These are phyloP conservation scores for Battus philenor DNA, from an alignment of 1,140 invertebrate species.

Conservation along the genomic window DNA sequence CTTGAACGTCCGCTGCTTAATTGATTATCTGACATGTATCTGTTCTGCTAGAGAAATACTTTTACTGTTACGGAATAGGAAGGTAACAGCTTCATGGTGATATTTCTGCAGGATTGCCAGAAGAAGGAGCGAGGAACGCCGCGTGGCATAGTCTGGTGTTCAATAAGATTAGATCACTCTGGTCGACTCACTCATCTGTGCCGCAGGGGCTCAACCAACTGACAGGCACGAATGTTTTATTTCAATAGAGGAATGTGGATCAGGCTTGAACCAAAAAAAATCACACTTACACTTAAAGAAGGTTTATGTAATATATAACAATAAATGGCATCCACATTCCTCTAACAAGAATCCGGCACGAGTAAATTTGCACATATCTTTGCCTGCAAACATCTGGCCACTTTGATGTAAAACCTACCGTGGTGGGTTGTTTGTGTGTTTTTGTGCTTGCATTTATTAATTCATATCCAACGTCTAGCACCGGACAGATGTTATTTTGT, in stretches of 20 bases:
- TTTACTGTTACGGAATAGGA: slow-evolving; percentile 18
- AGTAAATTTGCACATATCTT: slow-evolving; percentile 63
- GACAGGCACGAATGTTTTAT: slow-evolving; percentile 75
- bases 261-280: not conserved
- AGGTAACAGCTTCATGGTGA: slow-evolving; percentile 18
- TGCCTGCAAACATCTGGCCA: slow-evolving; percentile 39
- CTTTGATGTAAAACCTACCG: slow-evolving; percentile 53
- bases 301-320: too few relatives aligned
- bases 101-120: slow-evolving; percentile 61
- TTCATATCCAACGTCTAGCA: slow-evolving; percentile 16
- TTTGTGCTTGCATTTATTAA: slow-evolving; percentile 37
- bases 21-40: not conserved
- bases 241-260: slow-evolving; percentile 49
- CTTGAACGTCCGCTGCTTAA: slow-evolving; percentile 27
- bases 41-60: not conserved
- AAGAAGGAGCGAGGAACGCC: slow-evolving; percentile 65
- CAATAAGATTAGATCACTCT: slow-evolving; percentile 90
- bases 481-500: slow-evolving; percentile 13
- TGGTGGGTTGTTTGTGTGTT: slow-evolving; percentile 42
- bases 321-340: slow-evolving; percentile 69
- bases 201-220: slow-evolving; percentile 87
- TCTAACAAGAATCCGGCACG: slow-evolving; percentile 41
- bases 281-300: slow-evolving; percentile 16
- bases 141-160: slow-evolving; percentile 87
- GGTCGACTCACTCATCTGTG: slow-evolving; percentile 84